Evolutionary conservation across 2,888 invertebrate species (phyloP).

Genomic region (Pseudeuparius sepicola): DNA sequence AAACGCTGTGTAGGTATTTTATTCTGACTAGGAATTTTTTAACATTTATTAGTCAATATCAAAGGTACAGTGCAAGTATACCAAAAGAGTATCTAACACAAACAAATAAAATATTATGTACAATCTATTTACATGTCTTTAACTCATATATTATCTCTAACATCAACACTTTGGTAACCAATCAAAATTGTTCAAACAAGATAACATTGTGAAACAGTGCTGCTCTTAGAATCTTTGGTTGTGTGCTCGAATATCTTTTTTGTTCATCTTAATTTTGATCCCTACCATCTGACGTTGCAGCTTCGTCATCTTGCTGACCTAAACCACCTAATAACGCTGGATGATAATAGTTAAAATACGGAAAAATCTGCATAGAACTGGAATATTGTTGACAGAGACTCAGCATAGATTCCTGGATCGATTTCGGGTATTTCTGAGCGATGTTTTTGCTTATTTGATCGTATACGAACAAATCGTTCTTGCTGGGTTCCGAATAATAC

Average conservation of each 20-base stretch:
- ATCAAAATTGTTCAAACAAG: no score
- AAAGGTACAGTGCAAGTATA: no score
- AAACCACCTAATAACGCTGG: constrained; percentile 31
- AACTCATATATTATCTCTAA: no score
- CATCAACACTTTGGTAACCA: no score
- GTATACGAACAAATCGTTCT: constrained; percentile 35
- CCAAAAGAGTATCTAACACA: no score
- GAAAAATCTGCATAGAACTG: constrained; percentile 37
- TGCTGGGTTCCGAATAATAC: constrained; percentile 30
- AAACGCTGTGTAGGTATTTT: no score
- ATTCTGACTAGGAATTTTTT: no score
- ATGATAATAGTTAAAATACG: constrained; percentile 40
- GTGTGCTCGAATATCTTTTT: background rate
- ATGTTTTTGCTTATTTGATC: constrained; percentile 34
- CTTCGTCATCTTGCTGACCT: constrained; percentile 30
- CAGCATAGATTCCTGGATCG: constrained; percentile 38
- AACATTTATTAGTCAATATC: no score
- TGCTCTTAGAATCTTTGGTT: no score
- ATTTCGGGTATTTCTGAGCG: constrained; percentile 35
- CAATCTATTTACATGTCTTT: no score
- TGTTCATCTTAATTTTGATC: constrained; percentile 24
- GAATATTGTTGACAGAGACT: constrained; percentile 39
- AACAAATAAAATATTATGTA: no score
- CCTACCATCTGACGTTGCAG: constrained; percentile 23
- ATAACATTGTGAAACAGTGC: no score